Base-by-base conservation (phyloP, 2,888 invertebrate genomes). In the Linyphia triangularis region DNA sequence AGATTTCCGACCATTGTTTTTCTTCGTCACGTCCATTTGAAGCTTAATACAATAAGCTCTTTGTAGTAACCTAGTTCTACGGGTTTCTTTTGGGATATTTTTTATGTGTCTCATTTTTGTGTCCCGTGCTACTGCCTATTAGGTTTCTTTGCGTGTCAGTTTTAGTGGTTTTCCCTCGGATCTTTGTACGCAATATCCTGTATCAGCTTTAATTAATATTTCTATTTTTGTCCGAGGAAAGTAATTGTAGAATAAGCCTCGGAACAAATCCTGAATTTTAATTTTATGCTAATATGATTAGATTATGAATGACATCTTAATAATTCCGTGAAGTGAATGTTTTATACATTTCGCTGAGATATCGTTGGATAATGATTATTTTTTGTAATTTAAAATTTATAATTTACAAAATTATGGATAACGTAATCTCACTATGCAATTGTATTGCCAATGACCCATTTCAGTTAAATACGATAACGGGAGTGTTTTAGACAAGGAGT, bases 1-100 rank as follows among this genome's bases (percentile, higher is more conserved):
- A 26, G 26, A 57, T 65, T 43, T 65, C 40, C 70, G 51, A 33
- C 33, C 37, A 85, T 85, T 85, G 84, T 85, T 77, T 75, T 75
- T 75, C 40, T 37, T 51, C 33, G 10, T 9, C 75, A 69, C 26
- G 51, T 75, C 33, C 51, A 19, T 43, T 65, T 65, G 9, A 28
- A 6, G 37, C 22, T 5, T n/a, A 22, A 28, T 22, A 85, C 85
- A 85, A 85, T 85, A 61, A 33, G 10, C 19, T 59, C 75, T 77
- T 77, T 77, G 75, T 85, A 67, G 59, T 85, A 85, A 85, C 85
- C 85, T 61, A 85, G 69, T 85, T 85, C 51, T 73, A 30, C 63
- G 33, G 59, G 59, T 70, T 59, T 59, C 59, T 26, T n/a, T 43
- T 33, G 26, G 33, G 24, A 28, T 24, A 51, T 30, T 26, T 70